These are phyloP conservation scores for Drosophila eohydei DNA, from an alignment of 2,888 invertebrate genomes.

Conservation along the genomic window DNA sequence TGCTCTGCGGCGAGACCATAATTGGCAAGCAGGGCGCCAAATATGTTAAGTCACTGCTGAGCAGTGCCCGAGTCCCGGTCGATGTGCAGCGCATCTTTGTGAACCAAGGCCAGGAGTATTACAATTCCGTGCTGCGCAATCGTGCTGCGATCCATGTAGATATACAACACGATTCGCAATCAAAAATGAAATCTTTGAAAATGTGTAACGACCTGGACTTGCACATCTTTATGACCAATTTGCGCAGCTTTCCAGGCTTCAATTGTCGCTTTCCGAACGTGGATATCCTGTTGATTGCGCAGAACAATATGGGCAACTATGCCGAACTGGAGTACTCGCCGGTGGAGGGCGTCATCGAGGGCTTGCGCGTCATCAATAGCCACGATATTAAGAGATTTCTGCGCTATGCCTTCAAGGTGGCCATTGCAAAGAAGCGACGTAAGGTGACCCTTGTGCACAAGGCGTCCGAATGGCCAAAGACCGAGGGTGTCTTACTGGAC, in stretches of 20 bases:
- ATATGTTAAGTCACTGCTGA: constrained; percentile 65
- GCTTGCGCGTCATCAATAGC: constrained; percentile 63
- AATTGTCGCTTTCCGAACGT: constrained; percentile 59
- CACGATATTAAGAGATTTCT: constrained; percentile 56
- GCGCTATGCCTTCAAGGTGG: constrained; percentile 62
- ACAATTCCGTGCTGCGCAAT: constrained; percentile 74
- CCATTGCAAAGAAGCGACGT: constrained; percentile 45
- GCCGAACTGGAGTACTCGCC: constrained; percentile 80
- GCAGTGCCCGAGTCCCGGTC: constrained; percentile 70
- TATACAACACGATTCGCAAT: constrained; percentile 49
- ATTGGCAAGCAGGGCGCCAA: constrained; percentile 69
- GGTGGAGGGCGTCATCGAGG: constrained; percentile 79
- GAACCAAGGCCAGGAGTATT: constrained; percentile 54
- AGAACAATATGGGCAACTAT: constrained; percentile 78
- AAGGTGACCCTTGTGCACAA: constrained; percentile 76
- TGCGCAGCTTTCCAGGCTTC: constrained; percentile 73
- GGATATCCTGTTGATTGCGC: constrained; percentile 69
- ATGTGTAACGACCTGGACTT: constrained; percentile 71
- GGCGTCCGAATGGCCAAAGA: constrained; percentile 65
- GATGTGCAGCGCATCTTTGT: constrained; percentile 62
- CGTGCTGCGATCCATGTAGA: constrained; percentile 73
- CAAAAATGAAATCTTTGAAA: constrained; percentile 60
- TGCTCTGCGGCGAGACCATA: constrained; percentile 64
- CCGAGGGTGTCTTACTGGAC: constrained; percentile 64
- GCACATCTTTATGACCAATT: constrained; percentile 61